phyloP scores from a whole-genome alignment of 2,888 invertebrate species.

The Thymelicus lineola region DNA sequence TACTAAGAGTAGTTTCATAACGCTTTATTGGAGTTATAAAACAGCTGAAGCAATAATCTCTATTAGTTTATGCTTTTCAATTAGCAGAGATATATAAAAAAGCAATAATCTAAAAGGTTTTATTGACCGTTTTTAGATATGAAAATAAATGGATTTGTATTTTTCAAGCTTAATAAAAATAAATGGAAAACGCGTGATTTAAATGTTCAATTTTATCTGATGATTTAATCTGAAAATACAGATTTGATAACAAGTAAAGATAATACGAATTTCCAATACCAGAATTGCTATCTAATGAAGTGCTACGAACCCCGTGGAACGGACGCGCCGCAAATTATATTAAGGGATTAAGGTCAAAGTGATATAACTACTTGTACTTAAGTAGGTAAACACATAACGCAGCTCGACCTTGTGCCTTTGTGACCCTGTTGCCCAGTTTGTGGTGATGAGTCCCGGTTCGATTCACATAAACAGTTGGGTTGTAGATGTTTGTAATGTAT shows the following conservation, averaged over 20 bases:
- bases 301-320: neutral
- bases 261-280: too few relatives aligned
- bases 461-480: too few relatives aligned
- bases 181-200: neutral
- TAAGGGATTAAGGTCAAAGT: conserved; percentile 8
- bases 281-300: conserved; percentile 2
- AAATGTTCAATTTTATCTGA: too few relatives aligned
- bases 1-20: conserved; percentile 19
- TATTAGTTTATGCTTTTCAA: conserved; percentile 31
- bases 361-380: too few relatives aligned
- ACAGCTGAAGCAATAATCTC: conserved; percentile 19
- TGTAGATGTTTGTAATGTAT: too few relatives aligned
- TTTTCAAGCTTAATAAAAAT: neutral
- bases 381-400: neutral
- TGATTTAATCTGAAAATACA: too few relatives aligned
- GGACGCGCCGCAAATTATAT: conserved; percentile 11
- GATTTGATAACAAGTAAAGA: too few relatives aligned
- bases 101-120: conserved; percentile 7
- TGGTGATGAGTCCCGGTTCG: too few relatives aligned
- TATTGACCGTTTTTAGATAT: neutral
- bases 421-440: too few relatives aligned
- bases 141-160: neutral
- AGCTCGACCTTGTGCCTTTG: neutral
- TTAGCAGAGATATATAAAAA: conserved; percentile 20
- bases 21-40: conserved; percentile 32